phyloP scores from a whole-genome alignment of 2,888 invertebrate genomes.

The Hyposoter dolosus region DNA sequence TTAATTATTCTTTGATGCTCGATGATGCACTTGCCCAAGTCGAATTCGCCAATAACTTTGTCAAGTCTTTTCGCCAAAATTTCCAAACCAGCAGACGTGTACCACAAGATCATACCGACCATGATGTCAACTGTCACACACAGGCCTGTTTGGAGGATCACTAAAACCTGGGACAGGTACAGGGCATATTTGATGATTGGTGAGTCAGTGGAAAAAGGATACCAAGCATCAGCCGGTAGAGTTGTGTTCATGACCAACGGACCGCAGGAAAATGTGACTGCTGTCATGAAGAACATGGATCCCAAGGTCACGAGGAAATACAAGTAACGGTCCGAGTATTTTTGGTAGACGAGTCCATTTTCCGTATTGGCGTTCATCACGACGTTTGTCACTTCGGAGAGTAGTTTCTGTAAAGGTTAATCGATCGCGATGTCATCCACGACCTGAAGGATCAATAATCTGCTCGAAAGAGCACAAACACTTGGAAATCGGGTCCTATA shows the following conservation, averaged over 20 bases:
- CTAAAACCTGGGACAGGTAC: slow-evolving; percentile 73
- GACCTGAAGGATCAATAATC: too few species aligned
- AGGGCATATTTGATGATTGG: slow-evolving; percentile 65
- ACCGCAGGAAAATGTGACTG: slow-evolving; percentile 70
- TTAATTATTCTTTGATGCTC: slow-evolving; percentile 73
- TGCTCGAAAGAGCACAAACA: too few species aligned
- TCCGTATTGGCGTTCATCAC: slow-evolving; percentile 54
- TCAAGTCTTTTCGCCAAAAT: slow-evolving; percentile 71
- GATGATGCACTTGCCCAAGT: slow-evolving; percentile 71
- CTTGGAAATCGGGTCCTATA: too few species aligned
- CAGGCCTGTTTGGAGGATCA: slow-evolving; percentile 73
- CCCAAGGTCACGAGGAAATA: slow-evolving; percentile 70
- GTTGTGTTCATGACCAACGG: slow-evolving; percentile 74
- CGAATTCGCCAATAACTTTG: slow-evolving; percentile 13
- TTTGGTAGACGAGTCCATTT: slow-evolving; percentile 71
- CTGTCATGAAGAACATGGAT: slow-evolving; percentile 72
- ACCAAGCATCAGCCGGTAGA: slow-evolving; percentile 77
- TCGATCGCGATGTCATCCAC: too few species aligned
- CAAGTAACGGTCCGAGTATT: slow-evolving; percentile 74
- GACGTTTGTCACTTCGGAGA: slow-evolving; percentile 72
- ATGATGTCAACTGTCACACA: slow-evolving; percentile 73
- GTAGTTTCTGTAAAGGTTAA: slow-evolving; percentile 65
- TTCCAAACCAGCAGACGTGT: slow-evolving; percentile 74
- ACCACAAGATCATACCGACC: slow-evolving; percentile 77
- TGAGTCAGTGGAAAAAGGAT: slow-evolving; percentile 76